Evolutionary conservation across 2,888 invertebrate species (phyloP), one percentile per base, ranked within the genome.

Genomic region (Loripinus fragilis): DNA sequence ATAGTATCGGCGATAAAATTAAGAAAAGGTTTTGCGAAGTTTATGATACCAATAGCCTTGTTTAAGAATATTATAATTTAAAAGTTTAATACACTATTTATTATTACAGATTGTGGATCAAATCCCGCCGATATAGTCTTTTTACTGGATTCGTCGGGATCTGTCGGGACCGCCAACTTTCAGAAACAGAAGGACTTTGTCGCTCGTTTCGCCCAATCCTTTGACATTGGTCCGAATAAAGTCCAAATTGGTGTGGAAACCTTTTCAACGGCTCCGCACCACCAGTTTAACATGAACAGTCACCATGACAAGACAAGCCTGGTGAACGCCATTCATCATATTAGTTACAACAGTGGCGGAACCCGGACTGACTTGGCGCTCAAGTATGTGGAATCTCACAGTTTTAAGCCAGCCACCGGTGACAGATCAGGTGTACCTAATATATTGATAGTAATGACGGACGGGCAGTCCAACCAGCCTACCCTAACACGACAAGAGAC

Each of bases 331-430:
- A 85, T 91, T 30, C 75, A 85, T 23, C 68, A 76, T 15, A 87
- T 90, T n/a, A 10, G 41, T 15, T 91, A 90, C 76, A 83, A 85
- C 41, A 69, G 84, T 1, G 90, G 90, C n/a, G 86, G 87, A 68
- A 91, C 91, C 2, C 85, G 89, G 78, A 91, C 90, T 10, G 88
- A 90, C 67, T 80, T 85, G 17, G 91, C 89, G n/a, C 78, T 91
- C 30, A 83, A 87, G 52, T 88, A 87, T 73, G 86, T 89, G 15
- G 83, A 81, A 41, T 78, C 76, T 12, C 85, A 88, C 75, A 85
- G 84, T 60, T 89, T 90, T 78, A 71, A 81, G n/a, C 81, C 87
- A 41, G 80, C 86, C 25, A n/a, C 42, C 5, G 45, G 67, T 20
- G 67, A 67, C 71, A 75, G 90, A 66, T 79, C 83, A 48, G 75